phyloP scores from a whole-genome alignment of 2,797 vertebrate genomes.

The Enteromius viviparus region DNA sequence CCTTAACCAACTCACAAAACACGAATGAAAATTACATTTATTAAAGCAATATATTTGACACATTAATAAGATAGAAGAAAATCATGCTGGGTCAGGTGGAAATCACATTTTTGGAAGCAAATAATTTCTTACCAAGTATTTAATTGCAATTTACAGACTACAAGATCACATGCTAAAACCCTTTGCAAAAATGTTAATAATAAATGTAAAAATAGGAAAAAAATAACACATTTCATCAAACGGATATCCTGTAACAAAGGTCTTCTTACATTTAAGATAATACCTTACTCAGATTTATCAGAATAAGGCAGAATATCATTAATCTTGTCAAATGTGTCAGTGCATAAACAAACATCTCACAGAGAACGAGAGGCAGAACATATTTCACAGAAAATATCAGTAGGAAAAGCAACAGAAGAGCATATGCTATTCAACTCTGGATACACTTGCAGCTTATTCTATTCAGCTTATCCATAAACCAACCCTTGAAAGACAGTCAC shows the following conservation, averaged over 20 bases:
- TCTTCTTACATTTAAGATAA: neutral
- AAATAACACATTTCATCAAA: neutral
- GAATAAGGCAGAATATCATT: neutral
- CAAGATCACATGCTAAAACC: neutral
- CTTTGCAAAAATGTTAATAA: neutral
- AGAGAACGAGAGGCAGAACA: neutral
- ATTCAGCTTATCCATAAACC: neutral
- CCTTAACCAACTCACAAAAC: too few species aligned
- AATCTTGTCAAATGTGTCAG: neutral
- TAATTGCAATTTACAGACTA: too few species aligned
- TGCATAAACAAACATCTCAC: neutral
- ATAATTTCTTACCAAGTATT: too few species aligned
- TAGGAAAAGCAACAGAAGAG: neutral
- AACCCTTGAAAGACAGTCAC: neutral
- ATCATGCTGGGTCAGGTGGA: too few species aligned
- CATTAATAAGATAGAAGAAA: too few species aligned
- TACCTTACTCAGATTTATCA: neutral
- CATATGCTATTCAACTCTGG: neutral
- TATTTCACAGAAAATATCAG: neutral
- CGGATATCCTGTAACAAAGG: neutral
- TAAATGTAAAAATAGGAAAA: neutral
- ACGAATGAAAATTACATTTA: too few species aligned
- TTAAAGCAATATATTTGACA: too few species aligned
- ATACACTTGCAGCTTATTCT: neutral
- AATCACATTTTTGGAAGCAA: too few species aligned